phyloP scores from a whole-genome alignment of 2,113 vertebrate genomes.

The Neodontobutis hainanensis region DNA sequence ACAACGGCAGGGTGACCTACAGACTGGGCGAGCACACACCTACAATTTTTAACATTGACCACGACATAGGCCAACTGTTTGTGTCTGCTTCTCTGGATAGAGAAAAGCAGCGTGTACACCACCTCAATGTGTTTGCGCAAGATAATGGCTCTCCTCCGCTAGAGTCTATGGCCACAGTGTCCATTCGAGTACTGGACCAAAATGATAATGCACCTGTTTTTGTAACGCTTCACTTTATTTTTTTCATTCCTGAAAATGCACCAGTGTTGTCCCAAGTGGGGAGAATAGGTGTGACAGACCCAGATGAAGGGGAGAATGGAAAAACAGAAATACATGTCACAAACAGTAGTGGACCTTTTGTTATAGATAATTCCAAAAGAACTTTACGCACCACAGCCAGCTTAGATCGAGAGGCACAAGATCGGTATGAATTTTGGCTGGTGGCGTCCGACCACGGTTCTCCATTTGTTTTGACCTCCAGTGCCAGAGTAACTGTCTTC shows the following conservation, averaged over 20 bases:
- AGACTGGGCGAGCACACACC: constrained; percentile 49
- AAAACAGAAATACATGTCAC: constrained; percentile 63
- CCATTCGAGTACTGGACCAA: constrained; percentile 71
- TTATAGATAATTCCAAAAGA: constrained; percentile 66
- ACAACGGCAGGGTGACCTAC: constrained; percentile 73
- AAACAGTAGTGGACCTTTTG: constrained; percentile 66
- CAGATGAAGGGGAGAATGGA: constrained; percentile 75
- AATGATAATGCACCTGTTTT: constrained; percentile 81
- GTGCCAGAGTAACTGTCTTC: constrained; percentile 74
- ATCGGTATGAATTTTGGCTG: constrained; percentile 72
- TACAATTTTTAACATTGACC: constrained; percentile 69
- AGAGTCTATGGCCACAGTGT: constrained; percentile 60
- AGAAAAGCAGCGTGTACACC: constrained; percentile 67
- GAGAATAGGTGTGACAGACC: constrained; percentile 67
- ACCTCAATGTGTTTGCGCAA: constrained; percentile 69
- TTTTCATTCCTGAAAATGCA: constrained; percentile 77
- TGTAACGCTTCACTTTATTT: constrained; percentile 70
- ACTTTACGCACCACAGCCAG: constrained; percentile 65
- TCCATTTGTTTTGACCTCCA: constrained; percentile 62
- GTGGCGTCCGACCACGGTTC: constrained; percentile 69
- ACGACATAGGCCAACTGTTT: constrained; percentile 64
- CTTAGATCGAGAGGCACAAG: constrained; percentile 74
- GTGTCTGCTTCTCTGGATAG: constrained; percentile 71
- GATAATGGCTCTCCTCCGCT: constrained; percentile 73
- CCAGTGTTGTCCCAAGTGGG: constrained; percentile 66